Base-by-base conservation (phyloP, 2,797 vertebrate genomes). In the Morus bassanus region DNA sequence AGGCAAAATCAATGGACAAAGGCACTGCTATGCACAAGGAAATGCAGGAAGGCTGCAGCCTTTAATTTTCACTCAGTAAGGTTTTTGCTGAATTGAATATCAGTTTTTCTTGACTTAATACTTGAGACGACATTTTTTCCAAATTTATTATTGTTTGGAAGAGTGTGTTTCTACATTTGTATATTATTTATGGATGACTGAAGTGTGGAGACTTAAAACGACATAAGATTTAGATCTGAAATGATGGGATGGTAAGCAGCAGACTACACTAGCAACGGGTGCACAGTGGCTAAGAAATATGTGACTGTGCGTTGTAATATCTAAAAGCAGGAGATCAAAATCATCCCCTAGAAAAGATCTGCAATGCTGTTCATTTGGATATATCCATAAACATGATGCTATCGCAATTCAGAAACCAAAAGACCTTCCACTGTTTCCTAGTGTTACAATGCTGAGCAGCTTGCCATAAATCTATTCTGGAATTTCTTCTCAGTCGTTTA, bases 1-100 rank as follows among this genome's bases (percentile, higher is more conserved):
- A 86, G 89, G 92, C 93, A 89, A 86, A 93, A 91, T 95, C 84
- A 92, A 85, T 85, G 93, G 92, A 95, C 94, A 97, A 97, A 96
- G 96, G 78, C 78, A 51, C 54, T 86, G 73, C 65, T 96, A 65
- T 91, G 67, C 35, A 64, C 17, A 21, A 77, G 59, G 35, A 96
- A 96, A 93, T 78, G 54, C 68, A 94, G 89, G 81, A 94, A 92
- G 83, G 67, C 67, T 83, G 75, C 2, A 2, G 56, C n/a, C 57
- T 91, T 89, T 89, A 72, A 45, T 95, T 95, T 92, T 87, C 22
- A 33, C 50, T 89, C 64, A 37, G 56, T 23, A 80, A 83, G 57
- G 12, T 70, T 90, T 95, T 94, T 91, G 23, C 28, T 84, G 73
- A 78, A 43, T 18, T 78, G 54, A 89, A 13, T 88, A 87, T 85